Conservation (phyloP, 2,888 invertebrate species). For the Ariolimax columbianus region DNA sequence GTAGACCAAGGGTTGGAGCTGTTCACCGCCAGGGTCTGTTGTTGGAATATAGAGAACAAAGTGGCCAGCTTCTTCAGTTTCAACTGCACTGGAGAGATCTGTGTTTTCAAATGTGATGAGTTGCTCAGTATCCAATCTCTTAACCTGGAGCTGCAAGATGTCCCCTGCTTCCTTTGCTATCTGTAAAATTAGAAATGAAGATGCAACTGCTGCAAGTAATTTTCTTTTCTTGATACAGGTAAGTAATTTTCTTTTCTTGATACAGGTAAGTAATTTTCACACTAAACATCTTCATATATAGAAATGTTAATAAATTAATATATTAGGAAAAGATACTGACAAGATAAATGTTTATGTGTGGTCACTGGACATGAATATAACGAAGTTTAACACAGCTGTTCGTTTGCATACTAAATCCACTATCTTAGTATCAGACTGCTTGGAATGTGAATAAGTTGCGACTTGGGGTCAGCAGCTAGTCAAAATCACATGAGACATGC, state of each 20-base stretch:
- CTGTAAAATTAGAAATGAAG: constrained; percentile 20
- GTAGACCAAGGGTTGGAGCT: constrained; percentile 20
- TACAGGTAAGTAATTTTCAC: too few species aligned
- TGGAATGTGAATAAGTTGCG: too few species aligned
- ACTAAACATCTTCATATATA: too few species aligned
- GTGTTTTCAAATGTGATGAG: constrained; percentile 29
- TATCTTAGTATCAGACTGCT: too few species aligned
- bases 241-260: not conserved
- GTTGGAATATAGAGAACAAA: constrained; percentile 37
- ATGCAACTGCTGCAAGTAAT: not conserved
- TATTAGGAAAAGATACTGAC: too few species aligned
- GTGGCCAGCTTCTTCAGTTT: not conserved
- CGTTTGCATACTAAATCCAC: too few species aligned
- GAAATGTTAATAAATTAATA: too few species aligned
- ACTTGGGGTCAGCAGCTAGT: too few species aligned
- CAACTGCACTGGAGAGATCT: not conserved
- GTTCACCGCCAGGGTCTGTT: constrained; percentile 38
- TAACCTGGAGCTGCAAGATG: constrained; percentile 40
- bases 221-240: not conserved
- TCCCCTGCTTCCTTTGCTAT: constrained; percentile 30
- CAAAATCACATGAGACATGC: too few species aligned
- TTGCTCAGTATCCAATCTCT: constrained; percentile 10
- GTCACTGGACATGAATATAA: too few species aligned
- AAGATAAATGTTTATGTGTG: too few species aligned
- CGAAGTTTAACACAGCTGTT: too few species aligned